These are phyloP conservation scores for Hydrolagus affinis DNA, from an alignment of 2,113 vertebrate species.

Conservation along the genomic window DNA sequence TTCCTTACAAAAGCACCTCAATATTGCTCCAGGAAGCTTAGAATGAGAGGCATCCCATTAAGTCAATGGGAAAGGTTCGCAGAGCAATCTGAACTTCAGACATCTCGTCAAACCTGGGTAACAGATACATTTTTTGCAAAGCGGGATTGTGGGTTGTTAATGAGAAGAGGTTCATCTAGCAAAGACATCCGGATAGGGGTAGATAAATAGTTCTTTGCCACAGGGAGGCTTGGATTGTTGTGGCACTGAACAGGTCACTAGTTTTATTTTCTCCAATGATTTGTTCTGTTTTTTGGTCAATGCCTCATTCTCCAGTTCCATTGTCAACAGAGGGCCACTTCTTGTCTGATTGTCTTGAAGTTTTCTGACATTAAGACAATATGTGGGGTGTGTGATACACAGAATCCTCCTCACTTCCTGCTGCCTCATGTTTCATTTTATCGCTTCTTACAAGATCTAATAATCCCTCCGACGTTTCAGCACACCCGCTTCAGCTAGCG, in stretches of 20 bases:
- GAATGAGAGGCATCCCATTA: background rate
- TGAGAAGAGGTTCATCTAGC: background rate
- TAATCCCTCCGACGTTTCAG: background rate
- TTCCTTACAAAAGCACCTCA: background rate
- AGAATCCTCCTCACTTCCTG: background rate
- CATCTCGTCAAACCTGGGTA: background rate
- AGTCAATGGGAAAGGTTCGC: background rate
- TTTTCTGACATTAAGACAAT: background rate
- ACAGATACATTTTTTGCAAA: background rate
- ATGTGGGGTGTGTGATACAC: background rate
- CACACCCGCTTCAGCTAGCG: background rate
- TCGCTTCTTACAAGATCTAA: background rate
- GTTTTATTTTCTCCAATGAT: background rate
- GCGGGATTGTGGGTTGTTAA: background rate
- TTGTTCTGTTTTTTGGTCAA: background rate
- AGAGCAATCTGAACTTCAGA: background rate
- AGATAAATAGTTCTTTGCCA: background rate
- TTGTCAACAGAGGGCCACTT: background rate
- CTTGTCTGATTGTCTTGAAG: background rate
- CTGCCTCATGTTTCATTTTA: background rate
- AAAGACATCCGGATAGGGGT: background rate
- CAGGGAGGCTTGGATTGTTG: no score
- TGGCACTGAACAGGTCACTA: background rate
- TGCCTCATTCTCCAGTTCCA: no score
- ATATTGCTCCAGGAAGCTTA: background rate